Evolutionary conservation across 2,113 vertebrate genomes (phyloP).

Genomic region (Leptosomus discolor): DNA sequence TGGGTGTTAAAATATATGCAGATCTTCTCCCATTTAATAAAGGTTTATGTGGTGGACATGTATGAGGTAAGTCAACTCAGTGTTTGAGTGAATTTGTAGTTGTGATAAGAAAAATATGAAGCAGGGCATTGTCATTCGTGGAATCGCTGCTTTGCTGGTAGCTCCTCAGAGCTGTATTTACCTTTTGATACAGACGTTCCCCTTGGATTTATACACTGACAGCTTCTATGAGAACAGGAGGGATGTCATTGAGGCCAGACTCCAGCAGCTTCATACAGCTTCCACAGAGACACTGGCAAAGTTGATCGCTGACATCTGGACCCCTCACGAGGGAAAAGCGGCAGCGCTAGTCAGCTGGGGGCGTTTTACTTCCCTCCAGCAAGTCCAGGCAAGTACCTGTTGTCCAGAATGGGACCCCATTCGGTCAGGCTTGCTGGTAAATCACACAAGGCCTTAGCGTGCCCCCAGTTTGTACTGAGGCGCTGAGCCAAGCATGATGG

Average conservation of each 20-base stretch:
- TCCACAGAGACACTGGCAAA: conserved; percentile 72
- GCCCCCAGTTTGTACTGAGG: background rate
- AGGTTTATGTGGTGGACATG: background rate
- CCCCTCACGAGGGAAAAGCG: conserved; percentile 80
- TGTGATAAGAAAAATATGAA: background rate
- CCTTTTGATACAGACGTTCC: conserved; percentile 73
- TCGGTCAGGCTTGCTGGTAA: background rate
- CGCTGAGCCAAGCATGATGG: background rate
- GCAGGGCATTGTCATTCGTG: background rate
- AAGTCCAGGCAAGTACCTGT: conserved; percentile 83
- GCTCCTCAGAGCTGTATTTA: background rate
- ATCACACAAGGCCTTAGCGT: rapidly evolving
- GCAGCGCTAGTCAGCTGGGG: conserved; percentile 88
- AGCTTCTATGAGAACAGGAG: conserved; percentile 87
- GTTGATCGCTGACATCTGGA: conserved; percentile 82
- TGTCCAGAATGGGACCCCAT: background rate
- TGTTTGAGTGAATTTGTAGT: background rate
- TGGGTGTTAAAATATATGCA: background rate
- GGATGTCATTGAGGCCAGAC: conserved; percentile 76
- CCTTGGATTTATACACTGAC: conserved; percentile 91
- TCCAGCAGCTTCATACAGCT: conserved; percentile 75
- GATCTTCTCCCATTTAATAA: background rate
- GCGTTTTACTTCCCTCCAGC: conserved; percentile 85
- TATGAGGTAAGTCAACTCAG: background rate
- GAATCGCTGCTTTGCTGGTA: background rate